Conservation (phyloP, 2,888 invertebrate species). For the Theretra japonica region DNA sequence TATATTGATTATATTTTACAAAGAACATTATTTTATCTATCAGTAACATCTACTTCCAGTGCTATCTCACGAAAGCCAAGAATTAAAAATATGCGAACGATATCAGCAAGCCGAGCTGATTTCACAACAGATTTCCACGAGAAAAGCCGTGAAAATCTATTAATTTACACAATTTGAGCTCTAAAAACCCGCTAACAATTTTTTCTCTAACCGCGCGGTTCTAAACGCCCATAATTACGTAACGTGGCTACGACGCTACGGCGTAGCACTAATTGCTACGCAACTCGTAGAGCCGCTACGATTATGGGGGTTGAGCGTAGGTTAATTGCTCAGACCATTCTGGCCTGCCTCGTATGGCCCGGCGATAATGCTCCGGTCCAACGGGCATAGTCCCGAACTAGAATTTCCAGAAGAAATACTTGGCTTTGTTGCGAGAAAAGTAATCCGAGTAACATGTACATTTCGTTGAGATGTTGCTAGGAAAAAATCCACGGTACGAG, state of each 20-base stretch:
- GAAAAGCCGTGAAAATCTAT: slow-evolving; percentile 10
- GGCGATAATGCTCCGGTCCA: slow-evolving; percentile 49
- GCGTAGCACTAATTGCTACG: slow-evolving; percentile 81
- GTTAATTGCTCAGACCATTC: slow-evolving; percentile 71
- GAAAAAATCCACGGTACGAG: not conserved
- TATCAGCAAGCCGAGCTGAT: too few species aligned
- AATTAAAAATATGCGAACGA: too few species aligned
- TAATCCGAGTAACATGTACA: not conserved
- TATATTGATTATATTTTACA: too few species aligned
- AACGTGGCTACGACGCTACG: slow-evolving; percentile 62
- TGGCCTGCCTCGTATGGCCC: slow-evolving; percentile 41
- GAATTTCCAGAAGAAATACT: slow-evolving; percentile 27
- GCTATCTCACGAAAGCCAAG: too few species aligned
- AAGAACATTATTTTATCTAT: too few species aligned
- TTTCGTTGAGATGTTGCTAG: slow-evolving; percentile 10
- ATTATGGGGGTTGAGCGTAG: slow-evolving; percentile 66
- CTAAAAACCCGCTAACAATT: slow-evolving; percentile 16
- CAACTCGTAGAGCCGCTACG: slow-evolving; percentile 64
- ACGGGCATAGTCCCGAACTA: slow-evolving; percentile 30
- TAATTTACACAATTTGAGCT: slow-evolving; percentile 8
- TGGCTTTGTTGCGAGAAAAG: slow-evolving; percentile 15
- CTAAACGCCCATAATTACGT: slow-evolving; percentile 74
- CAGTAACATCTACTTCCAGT: too few species aligned
- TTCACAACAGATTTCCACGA: not conserved
- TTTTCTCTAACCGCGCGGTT: slow-evolving; percentile 32